A percentile compares a stretch with the other conserved stretches of the same genome.
phyloP scores from a whole-genome alignment of 2,888 invertebrate species.

The Chaitophorus viminalis region DNA sequence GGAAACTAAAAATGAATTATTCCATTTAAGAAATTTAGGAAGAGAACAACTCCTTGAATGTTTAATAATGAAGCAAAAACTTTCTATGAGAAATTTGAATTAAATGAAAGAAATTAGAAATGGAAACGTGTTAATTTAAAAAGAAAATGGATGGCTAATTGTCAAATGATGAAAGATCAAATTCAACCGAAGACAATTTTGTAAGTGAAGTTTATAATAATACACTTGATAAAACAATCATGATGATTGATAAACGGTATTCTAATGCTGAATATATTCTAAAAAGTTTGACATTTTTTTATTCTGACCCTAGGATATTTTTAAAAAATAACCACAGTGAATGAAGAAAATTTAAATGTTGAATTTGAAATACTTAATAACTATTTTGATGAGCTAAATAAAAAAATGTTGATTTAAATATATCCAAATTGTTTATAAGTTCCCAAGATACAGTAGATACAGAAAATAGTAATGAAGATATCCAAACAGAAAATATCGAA shows the following conservation, averaged over 20 bases:
- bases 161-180: constrained; percentile 25
- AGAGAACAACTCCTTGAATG: constrained; percentile 25
- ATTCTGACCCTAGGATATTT: constrained; percentile 7
- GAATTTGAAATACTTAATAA: constrained; percentile 40
- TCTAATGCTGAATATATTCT: constrained; percentile 23
- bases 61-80: constrained; percentile 27
- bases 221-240: constrained; percentile 33
- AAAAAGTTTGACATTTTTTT: constrained; percentile 8
- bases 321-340: constrained; percentile 10
- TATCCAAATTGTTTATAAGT: constrained; percentile 27
- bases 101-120: constrained; percentile 27
- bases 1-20: constrained; percentile 29
- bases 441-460: not conserved
- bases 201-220: constrained; percentile 18
- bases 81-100: constrained; percentile 30
- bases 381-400: constrained; percentile 23
- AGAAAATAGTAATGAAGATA: constrained; percentile 22
- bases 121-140: constrained; percentile 25
- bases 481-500: constrained; percentile 5
- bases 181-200: constrained; percentile 30
- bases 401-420: constrained; percentile 37
- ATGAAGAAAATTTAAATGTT: constrained; percentile 12
- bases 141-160: constrained; percentile 20
- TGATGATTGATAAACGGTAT: constrained; percentile 29
- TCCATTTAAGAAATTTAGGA: constrained; percentile 24